A percentile compares a stretch with the other conserved stretches of the same genome.
Conservation (phyloP, 2,888 invertebrate genomes). For the Itoplectis maculator region DNA sequence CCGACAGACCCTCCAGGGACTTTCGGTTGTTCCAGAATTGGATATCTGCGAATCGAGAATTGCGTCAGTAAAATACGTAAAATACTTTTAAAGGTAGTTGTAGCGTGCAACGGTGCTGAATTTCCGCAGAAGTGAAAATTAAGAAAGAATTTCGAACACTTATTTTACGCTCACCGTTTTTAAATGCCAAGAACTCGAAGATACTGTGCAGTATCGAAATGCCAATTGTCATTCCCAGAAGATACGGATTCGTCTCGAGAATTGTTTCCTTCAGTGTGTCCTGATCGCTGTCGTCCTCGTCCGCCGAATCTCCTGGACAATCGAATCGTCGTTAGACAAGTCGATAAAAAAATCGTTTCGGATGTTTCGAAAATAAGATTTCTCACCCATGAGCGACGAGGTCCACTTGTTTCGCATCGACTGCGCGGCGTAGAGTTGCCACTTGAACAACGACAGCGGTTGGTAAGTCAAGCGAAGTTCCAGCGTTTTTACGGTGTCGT, state of each 20-base stretch:
- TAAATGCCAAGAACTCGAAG: conserved; percentile 99
- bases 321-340: not conserved
- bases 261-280: conserved; percentile 97
- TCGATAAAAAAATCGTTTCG: conserved; percentile 24
- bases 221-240: conserved; percentile 95
- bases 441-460: conserved; percentile 97
- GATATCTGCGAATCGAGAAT: conserved; percentile 89
- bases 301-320: conserved; percentile 86
- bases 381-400: conserved; percentile 80
- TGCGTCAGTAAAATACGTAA: too few species aligned
- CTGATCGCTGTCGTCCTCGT: conserved; percentile 95
- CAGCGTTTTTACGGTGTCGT: conserved; percentile 91
- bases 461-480: conserved; percentile 91
- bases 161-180: conserved; percentile 91
- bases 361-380: conserved; percentile 4
- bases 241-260: conserved; percentile 98
- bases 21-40: conserved; percentile 99
- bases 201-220: conserved; percentile 98
- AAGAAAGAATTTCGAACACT: too few species aligned
- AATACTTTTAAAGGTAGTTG: too few species aligned
- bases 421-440: conserved; percentile 99
- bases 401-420: conserved; percentile 95
- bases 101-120: too few species aligned
- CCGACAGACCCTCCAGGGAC: conserved; percentile 98
- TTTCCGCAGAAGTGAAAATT: not conserved